phyloP scores from a whole-genome alignment of 2,888 invertebrate species.

The Exephanes ischioxanthus region DNA sequence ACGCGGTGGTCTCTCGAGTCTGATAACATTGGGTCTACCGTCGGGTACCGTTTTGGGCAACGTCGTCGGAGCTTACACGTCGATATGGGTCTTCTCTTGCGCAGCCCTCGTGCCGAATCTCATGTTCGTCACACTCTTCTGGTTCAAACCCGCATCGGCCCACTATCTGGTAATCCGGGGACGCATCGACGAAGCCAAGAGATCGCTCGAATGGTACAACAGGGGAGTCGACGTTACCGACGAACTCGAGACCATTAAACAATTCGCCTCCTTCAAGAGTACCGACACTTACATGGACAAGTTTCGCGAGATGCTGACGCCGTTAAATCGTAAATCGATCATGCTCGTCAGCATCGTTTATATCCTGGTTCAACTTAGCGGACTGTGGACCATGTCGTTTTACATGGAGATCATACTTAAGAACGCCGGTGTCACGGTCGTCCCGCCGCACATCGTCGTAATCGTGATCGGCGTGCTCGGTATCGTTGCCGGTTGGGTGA shows the following conservation, averaged over 20 bases:
- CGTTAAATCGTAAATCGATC: conserved; percentile 63
- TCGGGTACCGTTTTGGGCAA: conserved; percentile 78
- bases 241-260: conserved; percentile 73
- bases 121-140: conserved; percentile 73
- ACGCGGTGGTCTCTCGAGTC: conserved; percentile 77
- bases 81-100: conserved; percentile 74
- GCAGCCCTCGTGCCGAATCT: conserved; percentile 75
- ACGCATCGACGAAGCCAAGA: conserved; percentile 71
- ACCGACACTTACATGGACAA: conserved; percentile 61
- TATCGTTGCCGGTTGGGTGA: conserved; percentile 73
- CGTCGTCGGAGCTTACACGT: conserved; percentile 77
- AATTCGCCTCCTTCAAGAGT: conserved; percentile 73
- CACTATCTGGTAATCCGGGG: conserved; percentile 73
- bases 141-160: conserved; percentile 79
- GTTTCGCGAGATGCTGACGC: conserved; percentile 58
- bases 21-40: conserved; percentile 77
- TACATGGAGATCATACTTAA: conserved; percentile 81
- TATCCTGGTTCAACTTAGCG: conserved; percentile 68
- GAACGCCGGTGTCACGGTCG: conserved; percentile 71
- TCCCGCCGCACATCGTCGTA: conserved; percentile 76
- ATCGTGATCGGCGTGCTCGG: conserved; percentile 76
- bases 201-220: conserved; percentile 78
- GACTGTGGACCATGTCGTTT: conserved; percentile 73
- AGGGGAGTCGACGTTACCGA: conserved; percentile 71
- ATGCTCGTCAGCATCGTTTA: conserved; percentile 64